phyloP scores from a whole-genome alignment of 1,140 invertebrate genomes.

The Neodiprion lecontei region DNA sequence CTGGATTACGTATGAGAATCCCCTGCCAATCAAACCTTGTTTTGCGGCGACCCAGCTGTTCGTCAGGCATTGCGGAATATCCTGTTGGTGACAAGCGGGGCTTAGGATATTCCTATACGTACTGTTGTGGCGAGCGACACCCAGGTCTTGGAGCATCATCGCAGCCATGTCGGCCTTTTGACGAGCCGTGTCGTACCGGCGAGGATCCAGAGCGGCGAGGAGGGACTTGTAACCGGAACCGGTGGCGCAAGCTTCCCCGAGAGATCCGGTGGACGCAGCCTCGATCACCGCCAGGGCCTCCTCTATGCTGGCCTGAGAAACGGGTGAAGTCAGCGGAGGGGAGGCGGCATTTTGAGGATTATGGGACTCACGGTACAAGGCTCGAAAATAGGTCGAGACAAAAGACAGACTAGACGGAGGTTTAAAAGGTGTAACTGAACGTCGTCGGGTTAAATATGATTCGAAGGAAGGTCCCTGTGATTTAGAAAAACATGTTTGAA shows the following conservation, averaged over 20 bases:
- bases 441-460: neutral
- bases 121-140: constrained; percentile 69
- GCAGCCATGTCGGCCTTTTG: constrained; percentile 78
- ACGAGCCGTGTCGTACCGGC: constrained; percentile 71
- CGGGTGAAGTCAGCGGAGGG: neutral
- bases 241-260: constrained; percentile 75
- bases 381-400: neutral
- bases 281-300: constrained; percentile 73
- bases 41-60: too few relatives aligned
- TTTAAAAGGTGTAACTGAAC: neutral
- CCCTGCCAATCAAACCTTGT: too few relatives aligned
- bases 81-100: too few relatives aligned
- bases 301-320: constrained; percentile 62
- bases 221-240: constrained; percentile 70
- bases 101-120: constrained; percentile 39
- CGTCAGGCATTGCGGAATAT: too few relatives aligned
- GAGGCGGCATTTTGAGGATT: too few relatives aligned
- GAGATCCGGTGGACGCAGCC: constrained; percentile 73
- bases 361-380: neutral
- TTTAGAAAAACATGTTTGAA: too few relatives aligned
- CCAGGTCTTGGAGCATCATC: constrained; percentile 73
- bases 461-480: too few relatives aligned
- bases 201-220: constrained; percentile 68
- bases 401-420: neutral
- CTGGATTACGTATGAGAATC: too few relatives aligned